These are phyloP conservation scores for Whitmania pigra DNA, from an alignment of 1,140 invertebrate species.

Conservation along the genomic window DNA sequence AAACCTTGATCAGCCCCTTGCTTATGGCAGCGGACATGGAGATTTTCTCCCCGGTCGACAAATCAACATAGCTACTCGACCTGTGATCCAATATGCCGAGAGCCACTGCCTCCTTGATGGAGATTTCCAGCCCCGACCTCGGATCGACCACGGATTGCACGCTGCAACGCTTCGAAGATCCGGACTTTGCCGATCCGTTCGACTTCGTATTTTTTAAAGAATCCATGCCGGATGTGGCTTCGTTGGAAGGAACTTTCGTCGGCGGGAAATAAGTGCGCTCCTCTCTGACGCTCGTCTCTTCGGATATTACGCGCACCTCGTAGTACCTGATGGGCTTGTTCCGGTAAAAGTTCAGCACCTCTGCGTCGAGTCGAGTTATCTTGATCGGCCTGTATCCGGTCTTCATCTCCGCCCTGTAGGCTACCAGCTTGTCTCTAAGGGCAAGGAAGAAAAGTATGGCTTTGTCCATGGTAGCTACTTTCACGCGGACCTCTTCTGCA, in stretches of 20 bases:
- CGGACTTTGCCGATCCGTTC: not conserved
- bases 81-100: not conserved
- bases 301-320: not conserved
- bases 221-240: not conserved
- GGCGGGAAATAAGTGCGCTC: not conserved
- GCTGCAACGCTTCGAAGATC: not conserved
- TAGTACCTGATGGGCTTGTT: not conserved
- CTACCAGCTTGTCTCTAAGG: not conserved
- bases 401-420: not conserved
- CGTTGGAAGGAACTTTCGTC: not conserved
- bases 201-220: too few species aligned
- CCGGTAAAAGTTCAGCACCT: not conserved
- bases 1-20: not conserved
- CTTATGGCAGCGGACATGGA: not conserved
- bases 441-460: too few species aligned
- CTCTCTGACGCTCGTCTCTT: not conserved
- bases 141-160: not conserved
- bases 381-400: not conserved
- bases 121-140: not conserved
- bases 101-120: conserved; percentile 2
- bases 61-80: not conserved
- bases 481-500: not conserved
- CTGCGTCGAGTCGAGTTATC: not conserved
- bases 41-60: not conserved
- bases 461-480: not conserved